A percentile compares a stretch with the other conserved stretches of the same genome.
Conservation (phyloP, 2,888 invertebrate species). For the Proisotoma minuta region DNA sequence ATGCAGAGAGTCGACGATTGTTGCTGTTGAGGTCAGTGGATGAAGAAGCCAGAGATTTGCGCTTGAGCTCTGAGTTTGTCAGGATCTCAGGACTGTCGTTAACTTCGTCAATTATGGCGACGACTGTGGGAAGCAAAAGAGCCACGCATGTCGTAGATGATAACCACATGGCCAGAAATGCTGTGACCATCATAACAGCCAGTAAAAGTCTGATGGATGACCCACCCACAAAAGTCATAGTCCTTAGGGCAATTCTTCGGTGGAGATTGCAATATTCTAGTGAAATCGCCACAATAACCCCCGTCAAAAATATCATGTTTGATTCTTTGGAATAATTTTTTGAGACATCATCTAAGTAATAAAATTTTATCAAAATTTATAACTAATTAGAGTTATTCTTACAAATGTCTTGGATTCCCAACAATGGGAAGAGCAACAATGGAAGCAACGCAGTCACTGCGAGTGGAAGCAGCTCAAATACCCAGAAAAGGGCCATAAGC, state of each 20-base stretch:
- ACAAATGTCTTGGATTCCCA: slow-evolving; percentile 65
- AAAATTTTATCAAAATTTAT: too few species aligned
- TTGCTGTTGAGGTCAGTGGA: neutral
- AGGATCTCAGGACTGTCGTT: slow-evolving; percentile 54
- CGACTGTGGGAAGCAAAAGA: slow-evolving; percentile 89
- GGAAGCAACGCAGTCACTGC: slow-evolving; percentile 79
- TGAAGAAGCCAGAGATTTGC: neutral
- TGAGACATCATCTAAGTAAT: slow-evolving; percentile 16
- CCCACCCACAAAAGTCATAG: slow-evolving; percentile 47
- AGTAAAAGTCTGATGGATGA: slow-evolving; percentile 63
- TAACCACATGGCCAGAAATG: slow-evolving; percentile 95
- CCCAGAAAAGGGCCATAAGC: slow-evolving; percentile 79
- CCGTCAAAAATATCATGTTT: slow-evolving; percentile 50
- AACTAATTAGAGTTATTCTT: slow-evolving; percentile 37
- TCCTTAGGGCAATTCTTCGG: slow-evolving; percentile 53
- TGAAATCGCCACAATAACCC: slow-evolving; percentile 54
- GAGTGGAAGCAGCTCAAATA: slow-evolving; percentile 72
- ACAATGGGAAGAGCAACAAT: slow-evolving; percentile 71
- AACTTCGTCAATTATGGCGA: slow-evolving; percentile 75
- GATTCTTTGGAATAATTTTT: slow-evolving; percentile 41
- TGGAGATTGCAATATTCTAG: slow-evolving; percentile 55
- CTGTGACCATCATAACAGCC: slow-evolving; percentile 78
- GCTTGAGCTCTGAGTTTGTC: neutral
- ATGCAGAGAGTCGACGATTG: neutral
- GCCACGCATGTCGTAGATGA: slow-evolving; percentile 89